Base-by-base conservation (phyloP, 2,888 invertebrate genomes). In the Meloe dianella region DNA sequence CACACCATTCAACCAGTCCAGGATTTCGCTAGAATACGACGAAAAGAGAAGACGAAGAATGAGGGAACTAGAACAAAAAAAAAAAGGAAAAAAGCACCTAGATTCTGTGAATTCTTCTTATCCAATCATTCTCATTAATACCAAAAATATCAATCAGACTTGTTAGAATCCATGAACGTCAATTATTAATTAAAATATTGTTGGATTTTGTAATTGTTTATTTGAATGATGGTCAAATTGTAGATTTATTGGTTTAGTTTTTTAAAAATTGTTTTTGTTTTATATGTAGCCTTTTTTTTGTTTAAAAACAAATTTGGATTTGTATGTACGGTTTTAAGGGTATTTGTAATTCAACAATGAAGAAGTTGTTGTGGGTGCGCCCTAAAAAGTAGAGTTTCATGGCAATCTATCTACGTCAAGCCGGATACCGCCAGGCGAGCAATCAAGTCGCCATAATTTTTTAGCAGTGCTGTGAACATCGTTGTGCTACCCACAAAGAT, bases 371-470 rank as follows among this genome's bases (percentile, higher is more conserved):
- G 59, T 59, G 38, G 54, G 54, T 59, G 59, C 14, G 29, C 35
- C 59, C 59, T 20, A 64, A 58, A 41, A 64, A 65, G 35, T 54
- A 60, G 58, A 63, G 61, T 57, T 63, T 63, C 57, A 47, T 24
- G 54, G 38, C 61, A 61, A 59, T 66, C 63, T 66, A 66, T 66
- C 66, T 54, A 66, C 62, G 66, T 63, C 66, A 66, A 57, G 58
- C 51, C 59, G 62, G 61, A 66, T 66, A 66, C 59, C 63, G 38
- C 61, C 58, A 61, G 61, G 58, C 58, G 62, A 32, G 66, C 63
- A 66, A 66, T 66, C 66, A 66, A 66, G 66, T 63, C 62, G 58
- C 66, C 58, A 27, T 60, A 63, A 47, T 66, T 66, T 66, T 66
- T 66, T 59, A 59, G 59, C 54, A 24, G 54, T 24, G 24, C 54